Evolutionary conservation across 2,888 invertebrate genomes (phyloP).

Genomic region (Ophioninae sp.): DNA sequence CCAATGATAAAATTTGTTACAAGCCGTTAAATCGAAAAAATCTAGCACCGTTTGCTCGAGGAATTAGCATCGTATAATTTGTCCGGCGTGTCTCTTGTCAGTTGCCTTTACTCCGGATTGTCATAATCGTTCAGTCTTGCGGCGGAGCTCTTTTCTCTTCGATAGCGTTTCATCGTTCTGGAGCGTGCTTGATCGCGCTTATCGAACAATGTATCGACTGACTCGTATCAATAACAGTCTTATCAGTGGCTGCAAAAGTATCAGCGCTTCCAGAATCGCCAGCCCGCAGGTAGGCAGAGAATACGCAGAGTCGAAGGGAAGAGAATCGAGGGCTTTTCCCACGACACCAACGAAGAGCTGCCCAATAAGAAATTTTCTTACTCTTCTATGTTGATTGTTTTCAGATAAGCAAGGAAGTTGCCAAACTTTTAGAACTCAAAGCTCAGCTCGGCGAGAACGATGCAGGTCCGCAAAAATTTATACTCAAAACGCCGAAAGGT

Average conservation of each 20-base stretch:
- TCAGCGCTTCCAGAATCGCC: slow-evolving; percentile 71
- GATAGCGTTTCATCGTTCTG: slow-evolving; percentile 74
- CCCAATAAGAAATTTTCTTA: background rate
- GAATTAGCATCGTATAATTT: slow-evolving; percentile 67
- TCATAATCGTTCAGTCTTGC: slow-evolving; percentile 72
- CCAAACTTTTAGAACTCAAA: slow-evolving; percentile 91
- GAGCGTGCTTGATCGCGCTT: slow-evolving; percentile 43
- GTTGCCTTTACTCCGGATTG: slow-evolving; percentile 73
- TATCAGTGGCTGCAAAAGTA: slow-evolving; percentile 71
- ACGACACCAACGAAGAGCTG: background rate
- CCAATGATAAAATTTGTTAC: too few relatives aligned
- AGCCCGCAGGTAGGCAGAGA: slow-evolving; percentile 75
- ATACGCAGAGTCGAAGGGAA: slow-evolving; percentile 58
- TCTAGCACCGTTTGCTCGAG: slow-evolving; percentile 67
- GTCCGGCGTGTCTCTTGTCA: slow-evolving; percentile 72
- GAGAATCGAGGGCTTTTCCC: slow-evolving; percentile 48
- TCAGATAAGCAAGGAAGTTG: slow-evolving; percentile 93
- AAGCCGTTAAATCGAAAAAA: background rate
- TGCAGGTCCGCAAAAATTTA: slow-evolving; percentile 88
- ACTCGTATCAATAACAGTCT: slow-evolving; percentile 71
- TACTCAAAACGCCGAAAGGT: slow-evolving; percentile 95
- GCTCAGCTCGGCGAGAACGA: slow-evolving; percentile 86
- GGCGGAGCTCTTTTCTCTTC: slow-evolving; percentile 78
- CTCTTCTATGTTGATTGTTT: slow-evolving; percentile 65
- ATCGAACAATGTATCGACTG: slow-evolving; percentile 73